Percentiles rank a stretch among this genome's conserved stretches.
Conservation (phyloP, 2,113 vertebrate genomes). For the Prionailurus viverrinus region DNA sequence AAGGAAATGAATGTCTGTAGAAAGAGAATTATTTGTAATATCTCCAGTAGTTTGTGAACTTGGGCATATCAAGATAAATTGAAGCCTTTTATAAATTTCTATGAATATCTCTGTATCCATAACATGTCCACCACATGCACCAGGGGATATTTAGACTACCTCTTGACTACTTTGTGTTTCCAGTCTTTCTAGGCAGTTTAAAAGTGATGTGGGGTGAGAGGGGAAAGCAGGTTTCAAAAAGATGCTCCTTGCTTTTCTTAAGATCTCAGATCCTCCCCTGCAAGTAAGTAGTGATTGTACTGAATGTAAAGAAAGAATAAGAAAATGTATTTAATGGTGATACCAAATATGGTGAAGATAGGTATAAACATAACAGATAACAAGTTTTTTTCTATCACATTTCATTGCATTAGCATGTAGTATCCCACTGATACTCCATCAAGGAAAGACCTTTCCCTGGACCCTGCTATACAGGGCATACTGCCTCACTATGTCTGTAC, state of each 20-base stretch:
- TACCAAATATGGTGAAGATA: background rate
- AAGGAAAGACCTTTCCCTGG: background rate
- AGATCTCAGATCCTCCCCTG: background rate
- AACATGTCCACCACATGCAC: background rate
- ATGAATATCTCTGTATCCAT: background rate
- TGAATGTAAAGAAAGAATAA: background rate
- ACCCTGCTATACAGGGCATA: accelerated
- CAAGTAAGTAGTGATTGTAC: background rate
- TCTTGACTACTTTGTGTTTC: background rate
- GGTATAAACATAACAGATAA: background rate
- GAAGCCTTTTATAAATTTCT: background rate
- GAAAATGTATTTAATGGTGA: background rate
- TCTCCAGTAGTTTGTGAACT: background rate
- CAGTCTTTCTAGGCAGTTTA: background rate
- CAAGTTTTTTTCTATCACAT: background rate
- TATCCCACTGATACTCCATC: background rate
- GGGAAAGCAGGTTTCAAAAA: background rate
- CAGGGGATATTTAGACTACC: background rate
- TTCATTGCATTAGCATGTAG: background rate
- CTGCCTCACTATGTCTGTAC: background rate
- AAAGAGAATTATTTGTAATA: background rate
- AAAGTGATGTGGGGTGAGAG: background rate
- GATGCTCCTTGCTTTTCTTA: background rate
- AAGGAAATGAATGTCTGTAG: background rate
- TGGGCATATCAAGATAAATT: background rate